A percentile compares a stretch with the other conserved stretches of the same genome.
Conservation (phyloP, 2,888 invertebrate genomes). For the Morpho helenor region DNA sequence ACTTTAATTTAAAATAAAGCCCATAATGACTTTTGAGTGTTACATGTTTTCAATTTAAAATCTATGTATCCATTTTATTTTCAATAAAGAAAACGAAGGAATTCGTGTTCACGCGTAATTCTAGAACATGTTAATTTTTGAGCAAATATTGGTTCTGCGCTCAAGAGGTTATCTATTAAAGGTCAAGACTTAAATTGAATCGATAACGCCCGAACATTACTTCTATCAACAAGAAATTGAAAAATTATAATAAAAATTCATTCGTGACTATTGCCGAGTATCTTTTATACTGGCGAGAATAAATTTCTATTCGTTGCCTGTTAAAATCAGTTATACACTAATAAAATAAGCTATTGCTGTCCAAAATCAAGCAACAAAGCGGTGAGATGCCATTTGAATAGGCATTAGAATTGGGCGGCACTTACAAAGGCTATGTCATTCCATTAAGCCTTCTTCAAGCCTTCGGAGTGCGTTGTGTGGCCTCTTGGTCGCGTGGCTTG, state of each 20-base stretch:
- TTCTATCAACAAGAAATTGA: conserved; percentile 22
- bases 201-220: conserved; percentile 18
- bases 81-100: conserved; percentile 27
- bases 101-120: conserved; percentile 45
- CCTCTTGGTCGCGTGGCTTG: conserved; percentile 67
- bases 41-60: conserved; percentile 7
- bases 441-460: conserved; percentile 77
- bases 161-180: conserved; percentile 22
- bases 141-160: conserved; percentile 22
- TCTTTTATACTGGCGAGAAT: conserved; percentile 22
- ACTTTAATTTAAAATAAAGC: not conserved
- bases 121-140: conserved; percentile 15
- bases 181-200: conserved; percentile 18
- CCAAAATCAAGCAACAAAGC: conserved; percentile 77
- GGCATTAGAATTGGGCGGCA: conserved; percentile 79
- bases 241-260: conserved; percentile 27
- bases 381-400: conserved; percentile 78
- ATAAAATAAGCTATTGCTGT: conserved; percentile 77
- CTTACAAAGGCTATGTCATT: conserved; percentile 76
- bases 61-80: conserved; percentile 16
- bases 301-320: conserved; percentile 58
- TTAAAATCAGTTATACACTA: conserved; percentile 68
- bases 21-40: not conserved
- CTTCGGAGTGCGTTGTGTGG: conserved; percentile 69
- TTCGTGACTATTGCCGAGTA: conserved; percentile 37